Evolutionary conservation across 2,888 invertebrate genomes (phyloP), one percentile per base, ranked within the genome.

Genomic region (Drosophila neonasuta): DNA sequence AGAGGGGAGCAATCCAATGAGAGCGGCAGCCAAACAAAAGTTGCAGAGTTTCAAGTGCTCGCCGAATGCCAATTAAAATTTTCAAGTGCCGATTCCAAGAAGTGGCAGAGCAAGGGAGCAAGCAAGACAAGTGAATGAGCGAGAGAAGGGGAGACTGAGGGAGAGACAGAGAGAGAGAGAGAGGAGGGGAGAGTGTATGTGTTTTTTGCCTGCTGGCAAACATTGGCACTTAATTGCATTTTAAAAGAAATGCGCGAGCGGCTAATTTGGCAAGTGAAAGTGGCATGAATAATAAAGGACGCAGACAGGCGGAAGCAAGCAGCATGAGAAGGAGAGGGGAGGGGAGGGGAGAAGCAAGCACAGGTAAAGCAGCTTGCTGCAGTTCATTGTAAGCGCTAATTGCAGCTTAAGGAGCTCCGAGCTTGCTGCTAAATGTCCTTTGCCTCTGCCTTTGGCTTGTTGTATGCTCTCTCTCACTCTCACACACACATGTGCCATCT

Each of bases 241-340:
- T 83, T 67, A 73, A 83, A 83, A 79, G 72, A 82, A 83, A 77
- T 70, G 69, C 70, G 74, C 72, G 52, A 74, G 58, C 73, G 68
- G 81, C 82, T 84, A 83, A 83, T 83, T 83, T 84, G 80, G 64
- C 78, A 77, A 84, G 75, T 79, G 82, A 80, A 73, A 83, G 79
- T 83, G 79, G 68, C 68, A 81, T 79, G 82, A 83, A 83, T 81
- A 82, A 83, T 80, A 80, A 79, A 82, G 66, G 57, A 55, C 39
- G 30, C 63, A 74, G 64, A 69, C 74, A 68, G 57, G 45, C 29
- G 24, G 51, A 32, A 54, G 32, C n/a, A 42, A 50, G 8, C 8
- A 20, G 30, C 39, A 10, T 2, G 20, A 58, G 39, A 13, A 45
- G 11, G 10, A 52, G 11, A 29, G 15, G 10, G 56, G 11, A 36